Evolutionary conservation across 2,797 vertebrate genomes (phyloP).

Genomic region (Scolopax rusticola): DNA sequence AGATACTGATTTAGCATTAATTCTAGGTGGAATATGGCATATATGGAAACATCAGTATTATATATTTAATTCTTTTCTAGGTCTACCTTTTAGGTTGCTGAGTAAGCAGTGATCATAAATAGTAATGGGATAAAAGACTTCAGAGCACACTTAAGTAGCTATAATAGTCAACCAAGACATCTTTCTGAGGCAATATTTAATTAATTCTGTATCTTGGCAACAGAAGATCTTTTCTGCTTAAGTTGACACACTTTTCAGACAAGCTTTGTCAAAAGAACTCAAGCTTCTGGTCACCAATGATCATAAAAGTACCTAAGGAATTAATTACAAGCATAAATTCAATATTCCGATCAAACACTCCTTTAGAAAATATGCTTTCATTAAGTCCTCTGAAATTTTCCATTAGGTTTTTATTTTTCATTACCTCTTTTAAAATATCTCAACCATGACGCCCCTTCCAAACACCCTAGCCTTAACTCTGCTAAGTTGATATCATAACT

Average conservation of each 20-base stretch:
- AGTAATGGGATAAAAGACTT: not conserved
- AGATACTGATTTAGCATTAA: not conserved
- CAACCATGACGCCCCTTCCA: not conserved
- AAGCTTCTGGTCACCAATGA: not conserved
- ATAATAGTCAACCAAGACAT: not conserved
- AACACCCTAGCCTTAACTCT: not conserved
- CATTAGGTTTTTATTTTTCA: not conserved
- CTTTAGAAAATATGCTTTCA: not conserved
- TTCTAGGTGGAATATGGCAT: fast-evolving
- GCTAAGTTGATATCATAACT: not conserved
- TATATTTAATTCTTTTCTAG: not conserved
- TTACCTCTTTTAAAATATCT: not conserved
- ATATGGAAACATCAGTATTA: not conserved
- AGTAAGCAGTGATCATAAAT: not conserved
- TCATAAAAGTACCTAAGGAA: not conserved
- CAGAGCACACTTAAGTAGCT: not conserved
- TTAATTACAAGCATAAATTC: not conserved
- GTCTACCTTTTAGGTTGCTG: not conserved
- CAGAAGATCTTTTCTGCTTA: not conserved
- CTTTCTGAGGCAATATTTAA: not conserved
- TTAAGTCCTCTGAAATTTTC: not conserved
- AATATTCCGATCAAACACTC: not conserved
- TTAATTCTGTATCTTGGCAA: not conserved
- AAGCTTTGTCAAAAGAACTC: not conserved
- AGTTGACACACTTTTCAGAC: not conserved